Conservation (phyloP, 2,888 invertebrate genomes). For the Limnephilus lunatus region DNA sequence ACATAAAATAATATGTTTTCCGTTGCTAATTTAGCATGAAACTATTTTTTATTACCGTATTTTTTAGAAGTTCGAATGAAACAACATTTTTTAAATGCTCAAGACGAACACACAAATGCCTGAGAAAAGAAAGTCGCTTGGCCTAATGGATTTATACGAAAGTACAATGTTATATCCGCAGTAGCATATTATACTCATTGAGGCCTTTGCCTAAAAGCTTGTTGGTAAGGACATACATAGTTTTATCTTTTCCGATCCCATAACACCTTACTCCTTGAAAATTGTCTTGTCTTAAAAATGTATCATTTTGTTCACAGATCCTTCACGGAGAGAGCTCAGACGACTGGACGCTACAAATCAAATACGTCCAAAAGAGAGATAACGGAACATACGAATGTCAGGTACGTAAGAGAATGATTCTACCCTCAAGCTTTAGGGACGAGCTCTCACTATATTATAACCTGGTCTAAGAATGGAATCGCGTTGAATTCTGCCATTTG, state of each 20-base stretch:
- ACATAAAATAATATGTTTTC: not conserved
- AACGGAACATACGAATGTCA: constrained; percentile 96
- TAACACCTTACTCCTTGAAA: not conserved
- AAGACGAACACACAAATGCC: not conserved
- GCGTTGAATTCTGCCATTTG: not conserved
- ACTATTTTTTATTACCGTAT: not conserved
- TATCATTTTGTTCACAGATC: constrained; percentile 72
- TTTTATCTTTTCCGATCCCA: not conserved
- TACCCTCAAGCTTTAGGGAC: not conserved
- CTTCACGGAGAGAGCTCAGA: constrained; percentile 92
- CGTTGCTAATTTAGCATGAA: not conserved
- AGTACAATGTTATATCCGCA: not conserved
- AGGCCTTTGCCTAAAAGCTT: not conserved
- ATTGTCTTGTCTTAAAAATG: not conserved
- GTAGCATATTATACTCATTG: not conserved
- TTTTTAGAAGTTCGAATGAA: not conserved
- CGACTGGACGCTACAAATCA: constrained; percentile 96
- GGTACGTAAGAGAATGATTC: constrained; percentile 75
- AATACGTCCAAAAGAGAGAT: constrained; percentile 94
- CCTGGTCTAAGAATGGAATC: not conserved
- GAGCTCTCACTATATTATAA: not conserved
- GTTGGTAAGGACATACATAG: not conserved
- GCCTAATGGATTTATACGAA: not conserved
- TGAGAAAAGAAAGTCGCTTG: not conserved
- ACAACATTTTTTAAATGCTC: not conserved